These are phyloP conservation scores for Pyralis farinalis DNA, from an alignment of 2,888 invertebrate species.

Conservation along the genomic window DNA sequence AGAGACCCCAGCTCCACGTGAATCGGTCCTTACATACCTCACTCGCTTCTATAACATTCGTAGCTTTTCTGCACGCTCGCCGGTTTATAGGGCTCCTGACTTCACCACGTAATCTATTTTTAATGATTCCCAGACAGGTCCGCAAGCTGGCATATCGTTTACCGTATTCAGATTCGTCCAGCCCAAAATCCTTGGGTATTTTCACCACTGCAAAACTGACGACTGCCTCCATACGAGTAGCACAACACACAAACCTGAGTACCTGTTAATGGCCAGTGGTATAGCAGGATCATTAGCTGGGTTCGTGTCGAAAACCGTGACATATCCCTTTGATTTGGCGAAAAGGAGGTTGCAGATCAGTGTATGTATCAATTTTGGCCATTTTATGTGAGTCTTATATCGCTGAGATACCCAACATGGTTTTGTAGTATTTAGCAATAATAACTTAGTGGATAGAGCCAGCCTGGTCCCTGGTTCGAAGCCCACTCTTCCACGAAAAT, in stretches of 20 bases:
- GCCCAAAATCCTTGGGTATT: constrained; percentile 30
- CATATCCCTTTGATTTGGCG: constrained; percentile 93
- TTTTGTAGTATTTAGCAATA: no score
- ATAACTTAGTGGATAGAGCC: no score
- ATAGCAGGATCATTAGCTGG: constrained; percentile 87
- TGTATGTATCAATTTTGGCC: constrained; percentile 53
- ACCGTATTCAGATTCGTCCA: constrained; percentile 51
- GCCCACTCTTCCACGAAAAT: no score
- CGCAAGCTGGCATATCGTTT: constrained; percentile 60
- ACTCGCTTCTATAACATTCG: no score
- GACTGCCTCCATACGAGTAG: constrained; percentile 16
- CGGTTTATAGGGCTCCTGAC: no score
- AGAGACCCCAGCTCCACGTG: no score
- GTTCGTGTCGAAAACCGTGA: constrained; percentile 86
- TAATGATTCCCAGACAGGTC: constrained; percentile 63
- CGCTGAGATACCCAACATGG: no score
- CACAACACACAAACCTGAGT: constrained; percentile 31
- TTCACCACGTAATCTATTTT: no score
- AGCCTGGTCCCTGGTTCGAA: no score
- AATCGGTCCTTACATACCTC: no score
- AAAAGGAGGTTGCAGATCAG: constrained; percentile 93
- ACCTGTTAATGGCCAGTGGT: constrained; percentile 51
- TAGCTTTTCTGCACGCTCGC: no score
- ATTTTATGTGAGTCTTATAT: no score
- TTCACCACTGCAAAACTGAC: constrained; percentile 20